Percentiles rank a stretch among this genome's conserved stretches.
Evolutionary conservation across 2,113 vertebrate species (phyloP).

Genomic region (Odontesthes bonariensis): DNA sequence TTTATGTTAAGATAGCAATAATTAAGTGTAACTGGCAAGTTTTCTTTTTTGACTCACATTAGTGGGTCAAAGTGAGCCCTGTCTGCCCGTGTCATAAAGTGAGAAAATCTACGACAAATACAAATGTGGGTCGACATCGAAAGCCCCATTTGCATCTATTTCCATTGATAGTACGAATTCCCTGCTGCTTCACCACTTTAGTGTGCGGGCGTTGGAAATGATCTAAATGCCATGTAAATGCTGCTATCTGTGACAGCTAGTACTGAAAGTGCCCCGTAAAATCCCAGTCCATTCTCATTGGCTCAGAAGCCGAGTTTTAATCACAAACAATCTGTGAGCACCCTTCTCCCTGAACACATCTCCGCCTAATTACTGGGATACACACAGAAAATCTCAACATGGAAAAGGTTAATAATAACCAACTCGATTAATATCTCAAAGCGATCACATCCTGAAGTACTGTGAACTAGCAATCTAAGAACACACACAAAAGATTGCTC

Average conservation of each 20-base stretch:
- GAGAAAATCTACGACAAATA: slow-evolving; percentile 21
- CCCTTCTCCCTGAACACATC: too few species aligned
- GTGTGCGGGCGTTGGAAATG: slow-evolving; percentile 34
- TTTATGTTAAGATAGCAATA: slow-evolving; percentile 7
- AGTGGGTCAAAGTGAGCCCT: background rate
- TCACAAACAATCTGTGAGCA: background rate
- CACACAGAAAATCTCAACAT: too few species aligned
- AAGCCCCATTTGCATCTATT: slow-evolving; percentile 40
- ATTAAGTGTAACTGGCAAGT: background rate
- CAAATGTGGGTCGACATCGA: slow-evolving; percentile 33
- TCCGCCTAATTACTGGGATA: too few species aligned
- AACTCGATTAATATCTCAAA: too few species aligned
- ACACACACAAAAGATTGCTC: too few species aligned
- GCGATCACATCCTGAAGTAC: too few species aligned
- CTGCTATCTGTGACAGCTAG: slow-evolving; percentile 35
- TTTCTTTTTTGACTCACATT: background rate
- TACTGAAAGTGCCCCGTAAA: slow-evolving; percentile 28
- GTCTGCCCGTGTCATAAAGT: slow-evolving; percentile 4
- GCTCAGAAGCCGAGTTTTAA: slow-evolving; percentile 15
- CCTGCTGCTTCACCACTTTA: slow-evolving; percentile 35
- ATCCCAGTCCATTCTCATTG: background rate
- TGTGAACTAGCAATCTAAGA: too few species aligned
- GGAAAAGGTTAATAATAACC: too few species aligned
- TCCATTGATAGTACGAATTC: slow-evolving; percentile 30
- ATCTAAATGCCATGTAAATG: slow-evolving; percentile 65